phyloP scores from a whole-genome alignment of 2,797 vertebrate species.

The Sebastolobus altivelis region DNA sequence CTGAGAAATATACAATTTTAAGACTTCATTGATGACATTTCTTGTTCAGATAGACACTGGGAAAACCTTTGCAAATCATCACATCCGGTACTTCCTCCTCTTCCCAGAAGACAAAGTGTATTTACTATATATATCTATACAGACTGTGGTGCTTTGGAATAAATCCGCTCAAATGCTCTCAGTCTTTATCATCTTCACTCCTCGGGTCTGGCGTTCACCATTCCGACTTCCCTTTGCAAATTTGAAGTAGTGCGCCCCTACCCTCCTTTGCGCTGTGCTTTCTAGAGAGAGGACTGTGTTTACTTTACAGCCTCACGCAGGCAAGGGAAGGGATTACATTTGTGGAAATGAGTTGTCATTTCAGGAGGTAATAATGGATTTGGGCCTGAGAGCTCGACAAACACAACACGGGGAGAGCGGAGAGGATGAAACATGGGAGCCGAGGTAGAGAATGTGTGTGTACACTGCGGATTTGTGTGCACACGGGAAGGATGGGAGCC shows the following conservation, averaged over 20 bases:
- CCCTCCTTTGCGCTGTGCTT: constrained; percentile 59
- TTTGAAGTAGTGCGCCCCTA: constrained; percentile 68
- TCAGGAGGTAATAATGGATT: constrained; percentile 87
- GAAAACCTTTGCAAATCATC: constrained; percentile 2
- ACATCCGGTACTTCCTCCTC: not conserved
- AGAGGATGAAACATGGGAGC: constrained; percentile 71
- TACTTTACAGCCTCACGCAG: constrained; percentile 80
- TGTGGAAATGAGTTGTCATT: constrained; percentile 87
- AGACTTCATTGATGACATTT: not conserved
- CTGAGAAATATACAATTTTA: not conserved
- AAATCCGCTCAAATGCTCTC: constrained; percentile 58
- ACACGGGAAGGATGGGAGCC: constrained; percentile 35
- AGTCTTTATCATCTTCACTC: constrained; percentile 62
- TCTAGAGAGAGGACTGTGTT: constrained; percentile 75
- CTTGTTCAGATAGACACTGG: not conserved
- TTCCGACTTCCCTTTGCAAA: constrained; percentile 62
- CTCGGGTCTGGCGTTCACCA: constrained; percentile 36
- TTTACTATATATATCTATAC: constrained; percentile 15
- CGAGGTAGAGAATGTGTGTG: constrained; percentile 61
- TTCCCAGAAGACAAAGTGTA: constrained; percentile 6
- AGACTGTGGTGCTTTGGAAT: constrained; percentile 40
- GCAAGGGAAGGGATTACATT: constrained; percentile 82
- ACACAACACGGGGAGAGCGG: constrained; percentile 72
- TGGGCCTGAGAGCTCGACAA: constrained; percentile 85
- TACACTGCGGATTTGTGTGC: constrained; percentile 60